phyloP scores from a whole-genome alignment of 2,797 vertebrate genomes.

The Enteromius mattozi region DNA sequence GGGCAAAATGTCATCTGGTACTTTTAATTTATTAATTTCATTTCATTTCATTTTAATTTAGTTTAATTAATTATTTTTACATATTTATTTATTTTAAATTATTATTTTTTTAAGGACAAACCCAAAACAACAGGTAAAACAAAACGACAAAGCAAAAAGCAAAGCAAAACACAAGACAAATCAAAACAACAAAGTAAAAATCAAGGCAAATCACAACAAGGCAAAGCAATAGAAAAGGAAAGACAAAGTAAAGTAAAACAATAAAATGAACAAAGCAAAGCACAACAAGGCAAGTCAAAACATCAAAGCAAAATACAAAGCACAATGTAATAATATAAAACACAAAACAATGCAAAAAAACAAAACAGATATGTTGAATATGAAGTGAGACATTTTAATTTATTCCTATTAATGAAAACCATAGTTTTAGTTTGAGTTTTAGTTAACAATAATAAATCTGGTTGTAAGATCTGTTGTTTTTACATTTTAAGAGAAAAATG shows the following conservation, averaged over 20 bases:
- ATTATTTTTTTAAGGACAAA: neutral
- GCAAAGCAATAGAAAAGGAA: too few species aligned
- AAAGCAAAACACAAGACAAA: neutral
- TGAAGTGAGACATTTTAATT: neutral
- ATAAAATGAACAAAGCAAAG: too few species aligned
- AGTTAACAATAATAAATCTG: neutral
- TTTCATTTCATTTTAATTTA: too few species aligned
- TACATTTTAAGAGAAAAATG: neutral
- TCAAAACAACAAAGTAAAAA: too few species aligned
- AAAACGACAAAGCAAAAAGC: too few species aligned
- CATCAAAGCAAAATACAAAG: neutral
- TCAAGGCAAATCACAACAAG: too few species aligned
- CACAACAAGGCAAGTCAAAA: neutral
- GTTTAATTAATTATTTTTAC: too few species aligned
- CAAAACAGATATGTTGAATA: too few species aligned
- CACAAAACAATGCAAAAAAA: too few species aligned
- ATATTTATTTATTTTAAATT: neutral
- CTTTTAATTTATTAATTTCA: neutral
- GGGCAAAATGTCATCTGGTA: neutral
- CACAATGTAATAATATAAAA: too few species aligned
- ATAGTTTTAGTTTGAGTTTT: neutral
- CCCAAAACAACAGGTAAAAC: neutral
- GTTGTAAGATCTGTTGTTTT: neutral
- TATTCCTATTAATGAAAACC: neutral
- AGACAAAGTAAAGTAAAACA: too few species aligned